Base-by-base conservation (phyloP, 2,888 invertebrate genomes). In the Cheilosia urbana region DNA sequence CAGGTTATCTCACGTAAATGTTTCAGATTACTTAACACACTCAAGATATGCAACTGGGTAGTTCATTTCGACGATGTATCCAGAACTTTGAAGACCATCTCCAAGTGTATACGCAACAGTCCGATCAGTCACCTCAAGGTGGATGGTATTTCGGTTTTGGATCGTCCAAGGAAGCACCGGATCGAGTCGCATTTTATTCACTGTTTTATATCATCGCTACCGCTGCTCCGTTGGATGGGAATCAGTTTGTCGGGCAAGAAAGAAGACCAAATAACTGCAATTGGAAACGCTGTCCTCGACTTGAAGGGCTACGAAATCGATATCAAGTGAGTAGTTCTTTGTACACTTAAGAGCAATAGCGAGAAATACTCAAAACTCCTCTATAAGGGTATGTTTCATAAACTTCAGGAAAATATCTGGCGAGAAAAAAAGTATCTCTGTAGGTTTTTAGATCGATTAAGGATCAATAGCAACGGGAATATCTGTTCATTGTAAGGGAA, bases 11-110 rank as follows among this genome's bases (percentile, higher is more conserved):
- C 1, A 42, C 27, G 0, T 6, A 37, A 11, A 19, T 73, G 30
- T 57, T 42, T 9, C 58, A 90, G 90, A 15, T 81, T 89, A 6
- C 83, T 90, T 15, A 90, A 90, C 68, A 90, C 90, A 58, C 87
- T 90, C 57, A 90, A 90, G 87, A 89, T 90, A 30, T 90, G 90
- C 60, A 89, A 90, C 84, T 90, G 90, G 90, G 89, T 90, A 4
- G 88, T 90, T 30, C 90, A 90, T 87, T 89, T 90, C 55, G 90
- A 90, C 63, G 90, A 90, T 69, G 82, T 89, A 45, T 84, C 88
- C 9, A 89, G 89, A 81, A 89, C 90, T 47, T 80, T 90, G 42
- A 90, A 90, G 87, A 81, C 73, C 0, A 87, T 90, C 75, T 88
- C 89, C 47, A 90, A 90, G 87, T 88, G 88, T 71, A 88, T 90